Evolutionary conservation across 2,113 vertebrate genomes (phyloP).

Genomic region (Patagioenas fasciata): DNA sequence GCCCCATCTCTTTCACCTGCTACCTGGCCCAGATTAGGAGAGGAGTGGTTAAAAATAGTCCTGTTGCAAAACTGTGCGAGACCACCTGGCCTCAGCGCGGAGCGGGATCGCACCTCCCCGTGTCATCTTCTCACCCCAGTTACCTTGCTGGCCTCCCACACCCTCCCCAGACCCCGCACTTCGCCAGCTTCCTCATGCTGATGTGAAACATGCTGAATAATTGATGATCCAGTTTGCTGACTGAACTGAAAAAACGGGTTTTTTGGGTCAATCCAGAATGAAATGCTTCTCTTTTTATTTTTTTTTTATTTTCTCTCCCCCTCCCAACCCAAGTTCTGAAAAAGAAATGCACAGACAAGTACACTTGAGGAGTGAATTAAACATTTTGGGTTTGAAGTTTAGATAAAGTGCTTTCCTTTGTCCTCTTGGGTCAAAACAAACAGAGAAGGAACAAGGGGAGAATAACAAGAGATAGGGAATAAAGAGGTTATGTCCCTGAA

Average conservation of each 20-base stretch:
- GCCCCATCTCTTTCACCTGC: background rate
- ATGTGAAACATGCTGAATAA: background rate
- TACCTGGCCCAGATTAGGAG: background rate
- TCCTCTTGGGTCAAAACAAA: background rate
- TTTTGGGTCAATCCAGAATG: background rate
- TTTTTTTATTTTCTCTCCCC: background rate
- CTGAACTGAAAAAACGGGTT: background rate
- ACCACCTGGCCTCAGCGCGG: background rate
- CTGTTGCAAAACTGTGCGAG: background rate
- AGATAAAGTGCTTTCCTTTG: background rate
- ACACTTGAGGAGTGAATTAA: background rate
- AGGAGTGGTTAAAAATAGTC: background rate
- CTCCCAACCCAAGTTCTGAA: background rate
- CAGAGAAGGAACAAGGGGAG: background rate
- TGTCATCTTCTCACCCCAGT: background rate
- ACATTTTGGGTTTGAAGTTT: background rate
- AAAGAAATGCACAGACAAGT: background rate
- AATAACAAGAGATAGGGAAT: background rate
- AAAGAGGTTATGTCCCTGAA: background rate
- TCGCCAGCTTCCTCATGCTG: background rate
- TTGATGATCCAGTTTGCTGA: background rate
- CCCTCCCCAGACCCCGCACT: background rate
- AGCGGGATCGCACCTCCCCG: background rate
- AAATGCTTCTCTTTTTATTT: background rate
- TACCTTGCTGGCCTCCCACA: background rate